Evolutionary conservation across 2,113 vertebrate species (phyloP).

Genomic region (Procavia capensis): DNA sequence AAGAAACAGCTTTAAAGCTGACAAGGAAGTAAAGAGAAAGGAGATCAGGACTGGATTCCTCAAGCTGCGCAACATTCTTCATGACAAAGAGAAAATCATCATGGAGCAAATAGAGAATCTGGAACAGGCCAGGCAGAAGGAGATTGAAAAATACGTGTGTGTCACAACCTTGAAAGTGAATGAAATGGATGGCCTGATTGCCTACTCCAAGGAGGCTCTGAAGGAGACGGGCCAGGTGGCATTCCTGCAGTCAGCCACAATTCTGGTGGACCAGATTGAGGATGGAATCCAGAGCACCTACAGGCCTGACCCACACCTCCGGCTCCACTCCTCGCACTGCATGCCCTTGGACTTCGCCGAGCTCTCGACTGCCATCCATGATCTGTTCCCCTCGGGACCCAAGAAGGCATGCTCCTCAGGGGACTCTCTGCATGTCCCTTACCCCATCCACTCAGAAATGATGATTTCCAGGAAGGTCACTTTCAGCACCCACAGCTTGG

Average conservation of each 20-base stretch:
- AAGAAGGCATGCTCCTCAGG: conserved; percentile 60
- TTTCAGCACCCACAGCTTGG: conserved; percentile 74
- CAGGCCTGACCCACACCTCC: conserved; percentile 77
- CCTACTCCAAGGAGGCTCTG: conserved; percentile 84
- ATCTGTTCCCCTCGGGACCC: conserved; percentile 76
- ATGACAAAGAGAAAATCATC: conserved; percentile 81
- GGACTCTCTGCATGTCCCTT: conserved; percentile 64
- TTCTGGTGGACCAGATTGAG: conserved; percentile 82
- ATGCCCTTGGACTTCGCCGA: conserved; percentile 80
- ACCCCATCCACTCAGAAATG: conserved; percentile 75
- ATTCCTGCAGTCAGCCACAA: conserved; percentile 83
- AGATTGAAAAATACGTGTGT: conserved; percentile 78
- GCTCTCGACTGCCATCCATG: conserved; percentile 71
- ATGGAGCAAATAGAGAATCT: conserved; percentile 84
- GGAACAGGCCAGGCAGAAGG: conserved; percentile 81
- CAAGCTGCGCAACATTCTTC: conserved; percentile 78
- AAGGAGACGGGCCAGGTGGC: conserved; percentile 83
- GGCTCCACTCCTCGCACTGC: conserved; percentile 73
- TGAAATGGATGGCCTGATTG: conserved; percentile 82
- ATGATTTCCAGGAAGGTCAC: conserved; percentile 73
- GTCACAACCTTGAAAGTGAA: conserved; percentile 76
- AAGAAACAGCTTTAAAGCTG: conserved; percentile 81
- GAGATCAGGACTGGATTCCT: conserved; percentile 84
- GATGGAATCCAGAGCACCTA: conserved; percentile 78
- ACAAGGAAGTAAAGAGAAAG: conserved; percentile 82